Conservation (phyloP, 2,113 vertebrate species). For the Rattus norvegicus region DNA sequence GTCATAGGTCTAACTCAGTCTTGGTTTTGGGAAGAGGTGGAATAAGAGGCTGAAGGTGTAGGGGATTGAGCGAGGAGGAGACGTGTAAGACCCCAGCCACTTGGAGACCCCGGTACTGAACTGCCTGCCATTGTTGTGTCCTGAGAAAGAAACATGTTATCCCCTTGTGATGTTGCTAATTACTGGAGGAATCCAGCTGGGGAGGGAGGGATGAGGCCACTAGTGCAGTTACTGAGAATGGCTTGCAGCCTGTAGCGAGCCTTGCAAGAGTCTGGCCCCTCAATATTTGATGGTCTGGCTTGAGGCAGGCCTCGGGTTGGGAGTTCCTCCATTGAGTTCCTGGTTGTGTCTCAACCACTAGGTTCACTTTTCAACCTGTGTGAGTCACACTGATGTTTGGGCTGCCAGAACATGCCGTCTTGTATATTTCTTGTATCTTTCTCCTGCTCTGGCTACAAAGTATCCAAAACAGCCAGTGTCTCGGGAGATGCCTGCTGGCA, state of each 20-base stretch:
- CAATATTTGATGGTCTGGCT: background rate
- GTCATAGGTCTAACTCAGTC: conserved; percentile 18
- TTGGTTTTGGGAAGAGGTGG: background rate
- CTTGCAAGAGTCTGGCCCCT: rapidly evolving
- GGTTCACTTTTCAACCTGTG: rapidly evolving
- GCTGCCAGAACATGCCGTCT: too few species aligned
- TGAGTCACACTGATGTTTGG: rapidly evolving
- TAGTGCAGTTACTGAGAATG: background rate
- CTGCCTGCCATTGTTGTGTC: rapidly evolving
- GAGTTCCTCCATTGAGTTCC: background rate
- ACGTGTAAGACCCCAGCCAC: background rate
- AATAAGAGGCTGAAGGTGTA: background rate
- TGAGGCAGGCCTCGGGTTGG: background rate
- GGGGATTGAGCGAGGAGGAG: background rate
- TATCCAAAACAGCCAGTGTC: background rate
- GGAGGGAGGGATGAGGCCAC: background rate
- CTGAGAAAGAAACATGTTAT: background rate
- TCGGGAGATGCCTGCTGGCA: rapidly evolving
- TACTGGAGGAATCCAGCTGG: background rate
- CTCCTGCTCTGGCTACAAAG: background rate
- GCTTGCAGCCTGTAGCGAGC: background rate
- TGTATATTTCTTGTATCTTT: too few species aligned
- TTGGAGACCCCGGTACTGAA: background rate
- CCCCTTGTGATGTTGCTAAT: background rate
- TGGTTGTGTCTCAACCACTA: background rate